A percentile compares a stretch with the other conserved stretches of the same genome.
Evolutionary conservation across 2,797 vertebrate genomes (phyloP).

Genomic region (Diplodus puntazzo): DNA sequence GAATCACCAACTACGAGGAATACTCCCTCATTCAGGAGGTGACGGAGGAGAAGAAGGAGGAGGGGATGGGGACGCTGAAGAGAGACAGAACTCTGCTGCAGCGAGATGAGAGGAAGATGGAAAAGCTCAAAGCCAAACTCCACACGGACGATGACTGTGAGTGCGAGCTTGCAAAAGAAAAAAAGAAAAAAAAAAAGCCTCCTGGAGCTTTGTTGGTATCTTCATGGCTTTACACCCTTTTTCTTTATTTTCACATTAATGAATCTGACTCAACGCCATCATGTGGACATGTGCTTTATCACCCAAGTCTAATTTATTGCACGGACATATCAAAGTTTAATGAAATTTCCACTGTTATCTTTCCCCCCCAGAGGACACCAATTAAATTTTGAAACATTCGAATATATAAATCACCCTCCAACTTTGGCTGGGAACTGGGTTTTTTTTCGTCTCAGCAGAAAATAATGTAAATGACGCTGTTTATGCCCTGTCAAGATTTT

Average conservation of each 20-base stretch:
- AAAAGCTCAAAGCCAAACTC: slow-evolving; percentile 98
- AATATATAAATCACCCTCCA: slow-evolving; percentile 40
- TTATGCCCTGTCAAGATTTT: slow-evolving; percentile 16
- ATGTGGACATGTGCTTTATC: slow-evolving; percentile 44
- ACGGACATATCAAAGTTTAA: slow-evolving; percentile 52
- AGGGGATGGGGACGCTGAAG: slow-evolving; percentile 93
- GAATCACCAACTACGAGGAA: slow-evolving; percentile 99
- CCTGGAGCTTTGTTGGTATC: slow-evolving; percentile 17
- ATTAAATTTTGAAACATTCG: slow-evolving; percentile 47
- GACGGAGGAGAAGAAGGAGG: slow-evolving; percentile 95
- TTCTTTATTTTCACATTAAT: slow-evolving; percentile 35
- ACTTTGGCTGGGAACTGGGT: slow-evolving; percentile 18
- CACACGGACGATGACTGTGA: slow-evolving; percentile 98
- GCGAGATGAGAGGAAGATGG: slow-evolving; percentile 98
- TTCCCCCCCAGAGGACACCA: slow-evolving; percentile 38
- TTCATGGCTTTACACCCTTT: slow-evolving; percentile 12
- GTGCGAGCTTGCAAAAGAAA: slow-evolving; percentile 63
- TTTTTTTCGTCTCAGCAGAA: slow-evolving; percentile 19
- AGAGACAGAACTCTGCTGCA: slow-evolving; percentile 94
- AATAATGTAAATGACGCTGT: slow-evolving; percentile 28
- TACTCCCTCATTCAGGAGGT: slow-evolving; percentile 98
- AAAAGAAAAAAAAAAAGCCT: background rate
- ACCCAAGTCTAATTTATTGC: slow-evolving; percentile 46
- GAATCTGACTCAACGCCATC: slow-evolving; percentile 21
- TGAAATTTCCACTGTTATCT: slow-evolving; percentile 53